Evolutionary conservation across 2,113 vertebrate genomes (phyloP).

Genomic region (Scophthalmus maximus): DNA sequence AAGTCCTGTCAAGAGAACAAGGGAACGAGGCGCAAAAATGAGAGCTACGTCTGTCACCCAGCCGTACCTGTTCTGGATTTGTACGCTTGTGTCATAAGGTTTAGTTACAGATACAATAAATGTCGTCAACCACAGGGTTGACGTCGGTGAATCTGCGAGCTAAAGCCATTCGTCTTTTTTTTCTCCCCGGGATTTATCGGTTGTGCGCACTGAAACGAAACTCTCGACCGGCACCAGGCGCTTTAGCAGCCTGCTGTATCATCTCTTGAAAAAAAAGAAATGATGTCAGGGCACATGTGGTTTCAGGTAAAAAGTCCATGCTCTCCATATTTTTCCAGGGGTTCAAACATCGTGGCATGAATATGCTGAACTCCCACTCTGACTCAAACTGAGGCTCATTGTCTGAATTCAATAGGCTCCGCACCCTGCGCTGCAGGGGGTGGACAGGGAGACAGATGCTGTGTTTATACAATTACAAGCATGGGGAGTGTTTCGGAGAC

Average conservation of each 20-base stretch:
- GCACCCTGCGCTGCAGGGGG: slow-evolving; percentile 63
- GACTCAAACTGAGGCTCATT: slow-evolving; percentile 73
- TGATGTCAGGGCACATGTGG: slow-evolving; percentile 49
- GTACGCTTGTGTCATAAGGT: not conserved
- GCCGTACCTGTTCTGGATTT: not conserved
- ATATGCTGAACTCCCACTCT: slow-evolving; percentile 67
- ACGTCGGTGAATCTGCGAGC: not conserved
- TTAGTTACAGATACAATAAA: not conserved
- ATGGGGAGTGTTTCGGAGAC: slow-evolving; percentile 64
- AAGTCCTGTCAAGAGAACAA: slow-evolving; percentile 87
- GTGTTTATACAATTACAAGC: slow-evolving; percentile 83
- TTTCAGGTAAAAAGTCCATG: slow-evolving; percentile 60
- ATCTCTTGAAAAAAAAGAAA: not conserved
- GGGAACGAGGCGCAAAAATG: too few species aligned
- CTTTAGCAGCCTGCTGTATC: not conserved
- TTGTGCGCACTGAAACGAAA: not conserved
- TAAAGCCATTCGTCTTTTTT: not conserved
- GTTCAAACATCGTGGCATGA: slow-evolving; percentile 74
- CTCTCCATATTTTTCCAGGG: slow-evolving; percentile 55
- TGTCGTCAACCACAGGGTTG: not conserved
- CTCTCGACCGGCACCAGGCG: not conserved
- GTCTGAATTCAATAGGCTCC: slow-evolving; percentile 66
- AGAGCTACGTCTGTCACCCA: too few species aligned
- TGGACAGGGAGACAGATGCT: slow-evolving; percentile 72
- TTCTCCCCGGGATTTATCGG: not conserved